These are phyloP conservation scores for Acanthosepion esculentum DNA, from an alignment of 2,888 invertebrate species.

Conservation along the genomic window DNA sequence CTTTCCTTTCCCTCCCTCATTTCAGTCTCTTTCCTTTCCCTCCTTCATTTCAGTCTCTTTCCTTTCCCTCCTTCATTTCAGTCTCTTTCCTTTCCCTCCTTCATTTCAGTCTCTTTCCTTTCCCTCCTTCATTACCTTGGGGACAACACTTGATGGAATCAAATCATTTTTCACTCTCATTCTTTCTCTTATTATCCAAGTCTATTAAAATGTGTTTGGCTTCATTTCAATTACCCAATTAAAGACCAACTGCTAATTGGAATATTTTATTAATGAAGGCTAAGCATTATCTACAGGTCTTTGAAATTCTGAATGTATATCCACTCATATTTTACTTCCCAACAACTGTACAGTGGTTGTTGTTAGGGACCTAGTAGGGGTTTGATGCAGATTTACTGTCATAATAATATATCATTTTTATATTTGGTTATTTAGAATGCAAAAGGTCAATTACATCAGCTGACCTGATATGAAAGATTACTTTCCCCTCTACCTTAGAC, in stretches of 20 bases:
- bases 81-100: no score
- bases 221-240: slow-evolving; percentile 12
- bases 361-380: not conserved
- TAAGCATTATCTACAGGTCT: not conserved
- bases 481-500: not conserved
- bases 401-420: slow-evolving; percentile 9
- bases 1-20: no score
- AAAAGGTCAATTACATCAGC: not conserved
- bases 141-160: not conserved
- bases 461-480: not conserved
- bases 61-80: no score
- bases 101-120: no score
- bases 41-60: no score
- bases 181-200: not conserved
- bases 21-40: no score
- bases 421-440: not conserved
- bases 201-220: not conserved
- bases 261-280: not conserved
- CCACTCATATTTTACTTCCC: not conserved
- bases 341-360: not conserved
- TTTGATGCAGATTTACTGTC: not conserved
- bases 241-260: slow-evolving; percentile 2
- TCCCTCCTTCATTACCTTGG: not conserved
- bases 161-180: not conserved
- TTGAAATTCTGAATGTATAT: not conserved